These are phyloP conservation scores for Geopemphigus sp. DNA, from an alignment of 1,140 invertebrate genomes.

Conservation along the genomic window DNA sequence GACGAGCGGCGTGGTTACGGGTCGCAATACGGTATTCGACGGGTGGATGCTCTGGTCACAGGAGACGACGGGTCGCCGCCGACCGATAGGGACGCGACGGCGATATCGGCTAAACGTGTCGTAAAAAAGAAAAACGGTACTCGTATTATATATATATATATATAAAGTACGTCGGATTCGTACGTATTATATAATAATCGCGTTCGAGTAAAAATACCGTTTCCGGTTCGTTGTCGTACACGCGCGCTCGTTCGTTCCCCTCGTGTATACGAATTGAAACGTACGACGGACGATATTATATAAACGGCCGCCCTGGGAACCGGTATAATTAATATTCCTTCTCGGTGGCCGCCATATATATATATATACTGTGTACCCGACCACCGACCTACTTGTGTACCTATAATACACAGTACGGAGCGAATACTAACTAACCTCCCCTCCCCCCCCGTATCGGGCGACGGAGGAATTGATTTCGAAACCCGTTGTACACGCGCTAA, in stretches of 20 bases:
- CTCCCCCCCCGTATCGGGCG: too few species aligned
- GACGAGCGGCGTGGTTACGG: too few species aligned
- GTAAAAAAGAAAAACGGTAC: neutral
- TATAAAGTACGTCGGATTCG: neutral
- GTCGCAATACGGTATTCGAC: too few species aligned
- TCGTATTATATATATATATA: neutral
- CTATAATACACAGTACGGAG: neutral
- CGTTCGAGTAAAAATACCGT: neutral
- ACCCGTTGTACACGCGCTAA: too few species aligned
- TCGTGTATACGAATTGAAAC: neutral
- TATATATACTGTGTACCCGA: too few species aligned
- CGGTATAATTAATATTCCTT: neutral
- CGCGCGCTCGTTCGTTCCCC: neutral
- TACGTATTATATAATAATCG: neutral
- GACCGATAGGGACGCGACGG: too few species aligned
- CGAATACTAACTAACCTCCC: slow-evolving; percentile 7
- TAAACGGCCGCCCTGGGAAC: neutral
- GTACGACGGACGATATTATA: neutral
- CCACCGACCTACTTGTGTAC: too few species aligned
- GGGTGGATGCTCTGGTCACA: too few species aligned
- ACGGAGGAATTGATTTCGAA: neutral
- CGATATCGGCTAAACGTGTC: neutral
- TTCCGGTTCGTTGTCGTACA: slow-evolving; percentile 1
- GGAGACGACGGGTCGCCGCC: too few species aligned
- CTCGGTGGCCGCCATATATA: too few species aligned